A percentile compares a stretch with the other conserved stretches of the same genome.
Conservation (phyloP, 2,888 invertebrate species). For the Myopa testacea region DNA sequence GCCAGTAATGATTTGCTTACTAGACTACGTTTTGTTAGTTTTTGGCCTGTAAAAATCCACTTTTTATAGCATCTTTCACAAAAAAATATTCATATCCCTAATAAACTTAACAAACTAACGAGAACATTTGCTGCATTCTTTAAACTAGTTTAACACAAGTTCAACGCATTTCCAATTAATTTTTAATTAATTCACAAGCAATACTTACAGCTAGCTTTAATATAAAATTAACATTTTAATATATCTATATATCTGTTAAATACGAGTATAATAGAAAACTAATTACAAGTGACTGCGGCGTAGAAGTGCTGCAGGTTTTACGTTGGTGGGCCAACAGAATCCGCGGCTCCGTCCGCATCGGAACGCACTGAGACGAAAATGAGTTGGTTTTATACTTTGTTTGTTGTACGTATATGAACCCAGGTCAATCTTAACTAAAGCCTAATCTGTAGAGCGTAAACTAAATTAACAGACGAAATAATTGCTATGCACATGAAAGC, state of each 20-base stretch:
- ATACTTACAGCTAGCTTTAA: constrained; percentile 4
- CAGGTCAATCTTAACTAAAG: no score
- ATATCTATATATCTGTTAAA: neutral
- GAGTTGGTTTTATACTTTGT: no score
- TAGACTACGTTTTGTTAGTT: neutral
- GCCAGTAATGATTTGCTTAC: neutral
- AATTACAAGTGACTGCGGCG: constrained; percentile 37
- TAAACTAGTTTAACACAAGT: neutral
- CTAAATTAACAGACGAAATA: no score
- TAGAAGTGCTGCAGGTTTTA: no score
- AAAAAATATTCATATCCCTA: neutral
- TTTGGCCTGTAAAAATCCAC: constrained; percentile 1
- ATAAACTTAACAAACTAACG: constrained; percentile 47
- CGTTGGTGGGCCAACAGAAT: no score
- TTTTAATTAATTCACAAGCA: constrained; percentile 18
- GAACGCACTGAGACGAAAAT: no score
- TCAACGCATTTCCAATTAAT: constrained; percentile 15
- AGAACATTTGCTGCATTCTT: constrained; percentile 46
- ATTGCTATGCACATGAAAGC: no score
- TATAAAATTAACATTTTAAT: constrained; percentile 9
- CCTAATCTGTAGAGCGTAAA: no score
- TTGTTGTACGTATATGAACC: no score
- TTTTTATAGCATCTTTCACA: constrained; percentile 5
- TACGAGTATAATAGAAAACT: constrained; percentile 3
- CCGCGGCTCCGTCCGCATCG: no score